Base-by-base conservation (phyloP, 2,888 invertebrate genomes). In the Anaspis maculata region DNA sequence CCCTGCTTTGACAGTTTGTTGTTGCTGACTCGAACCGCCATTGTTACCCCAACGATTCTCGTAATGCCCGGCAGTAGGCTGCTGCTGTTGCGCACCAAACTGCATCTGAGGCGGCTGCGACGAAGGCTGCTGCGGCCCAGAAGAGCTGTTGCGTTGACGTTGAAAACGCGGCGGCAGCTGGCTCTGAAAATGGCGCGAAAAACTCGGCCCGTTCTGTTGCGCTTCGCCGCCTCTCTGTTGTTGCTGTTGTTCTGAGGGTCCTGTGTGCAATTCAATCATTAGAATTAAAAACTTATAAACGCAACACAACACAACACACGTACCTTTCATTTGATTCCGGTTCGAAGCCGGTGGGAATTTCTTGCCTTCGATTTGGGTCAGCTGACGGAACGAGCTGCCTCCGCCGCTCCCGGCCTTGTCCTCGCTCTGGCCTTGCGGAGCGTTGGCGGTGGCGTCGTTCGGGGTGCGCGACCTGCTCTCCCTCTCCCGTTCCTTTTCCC, bases 121-220 rank as follows among this genome's bases (percentile, higher is more conserved):
- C 15, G 37, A 37, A 11, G 35, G 44, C 14, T 66, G 52, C 68
- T 53, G 57, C 21, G 53, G 43, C 19, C 52, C 53, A 21, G 51
- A 38, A 30, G 41, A 64, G 45, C 39, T 67, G 66, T 72, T 76
- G 44, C 76, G 74, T 51, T 85, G 84, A 52, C 83, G 83, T 52
- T 82, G 77, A 64, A 89, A 87, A 37, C 91, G 73, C 10, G 91
- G 91, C 32, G 91, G 90, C 54, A 91, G 73, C 66, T 87, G 83
- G 30, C 75, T 79, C 62, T 86, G 85, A 65, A 85, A 88, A 45
- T 79, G 77, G 51, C 81, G 76, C 4, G 82, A 79, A 59, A 81
- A 85, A 15, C 71, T 72, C 2, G 75, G 71, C 21, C 65, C 68
- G 46, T 75, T 77, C 30, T 69, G 64, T 9, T 39, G 40, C 9